Evolutionary conservation across 2,888 invertebrate species (phyloP), one percentile per base, ranked within the genome.

Genomic region (Pteria penguin): DNA sequence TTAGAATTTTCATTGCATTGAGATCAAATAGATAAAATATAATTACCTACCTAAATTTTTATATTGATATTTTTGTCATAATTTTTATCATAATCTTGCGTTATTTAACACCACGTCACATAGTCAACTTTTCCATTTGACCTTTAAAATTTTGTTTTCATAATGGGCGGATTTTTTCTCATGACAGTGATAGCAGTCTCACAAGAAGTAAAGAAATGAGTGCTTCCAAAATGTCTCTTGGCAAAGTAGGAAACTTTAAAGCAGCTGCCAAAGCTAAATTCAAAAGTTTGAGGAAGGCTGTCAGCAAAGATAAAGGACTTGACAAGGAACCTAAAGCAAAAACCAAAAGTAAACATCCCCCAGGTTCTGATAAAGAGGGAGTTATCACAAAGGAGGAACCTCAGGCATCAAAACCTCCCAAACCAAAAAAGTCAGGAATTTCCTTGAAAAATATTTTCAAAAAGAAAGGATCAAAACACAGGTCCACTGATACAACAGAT

Each of bases 241-340:
- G 78, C 18, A 81, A 83, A 71, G 61, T 79, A 45, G 79, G 82
- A 27, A 74, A 71, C 11, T 58, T 84, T 8, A 82, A 82, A 57
- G 71, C 74, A 27, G 75, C 82, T 11, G 83, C 82, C 22, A 83
- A 82, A 32, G 78, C 76, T 18, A 85, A 82, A 58, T 81, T 85
- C n/a, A 82, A 82, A 55, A 73, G 81, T 5, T 67, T 87, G 57
- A 67, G 82, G 24, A 86, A 87, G 72, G 83, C 87, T 1, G 80
- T 85, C 58, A 88, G 88, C 75, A 63, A 87, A 78, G 88, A 88
- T 54, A 79, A 81, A 69, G 86, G 85, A 1, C 76, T 85, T 29
- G 82, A 86, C 27, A 74, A 76, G 55, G 76, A 71, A 62, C 81
- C 76, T 18, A 72, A 61, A 8, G 52, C 55, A 11, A 52, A 24